These are phyloP conservation scores for Globia sparganii DNA, from an alignment of 2,888 invertebrate species.

Conservation along the genomic window DNA sequence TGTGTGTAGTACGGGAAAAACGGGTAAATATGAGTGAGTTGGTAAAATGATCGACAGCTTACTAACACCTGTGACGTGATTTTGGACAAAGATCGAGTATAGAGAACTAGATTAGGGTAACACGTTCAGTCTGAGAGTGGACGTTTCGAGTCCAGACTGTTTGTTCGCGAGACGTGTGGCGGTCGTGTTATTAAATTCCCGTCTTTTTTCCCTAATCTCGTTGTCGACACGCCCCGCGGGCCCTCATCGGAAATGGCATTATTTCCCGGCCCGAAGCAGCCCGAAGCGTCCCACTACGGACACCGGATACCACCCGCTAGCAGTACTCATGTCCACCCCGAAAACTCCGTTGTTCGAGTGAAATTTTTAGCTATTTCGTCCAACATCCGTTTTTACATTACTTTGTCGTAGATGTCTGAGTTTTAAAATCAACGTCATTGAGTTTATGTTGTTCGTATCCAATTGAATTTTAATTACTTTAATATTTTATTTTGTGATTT, in stretches of 20 bases:
- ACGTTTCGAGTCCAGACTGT: constrained; percentile 55
- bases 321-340: constrained; percentile 68
- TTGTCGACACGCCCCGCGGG: constrained; percentile 84
- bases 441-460: constrained; percentile 16
- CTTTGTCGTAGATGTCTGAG: constrained; percentile 51
- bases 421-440: constrained; percentile 44
- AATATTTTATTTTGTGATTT: not conserved
- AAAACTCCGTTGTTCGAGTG: constrained; percentile 75
- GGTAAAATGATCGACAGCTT: constrained; percentile 7
- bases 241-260: constrained; percentile 88
- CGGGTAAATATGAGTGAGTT: not conserved
- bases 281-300: constrained; percentile 77
- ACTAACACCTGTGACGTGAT: constrained; percentile 4
- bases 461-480: constrained; percentile 18
- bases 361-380: constrained; percentile 78
- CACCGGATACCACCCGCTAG: constrained; percentile 81
- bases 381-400: constrained; percentile 73
- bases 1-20: not conserved
- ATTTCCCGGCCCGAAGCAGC: constrained; percentile 78
- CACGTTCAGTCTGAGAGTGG: constrained; percentile 17
- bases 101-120: constrained; percentile 36
- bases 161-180: constrained; percentile 81
- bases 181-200: constrained; percentile 85
- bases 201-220: constrained; percentile 86
- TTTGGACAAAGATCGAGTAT: constrained; percentile 20